Percentiles rank a stretch among this genome's conserved stretches.
Evolutionary conservation across 1,140 invertebrate genomes (phyloP).

Genomic region (Meloidogyne floridensis): DNA sequence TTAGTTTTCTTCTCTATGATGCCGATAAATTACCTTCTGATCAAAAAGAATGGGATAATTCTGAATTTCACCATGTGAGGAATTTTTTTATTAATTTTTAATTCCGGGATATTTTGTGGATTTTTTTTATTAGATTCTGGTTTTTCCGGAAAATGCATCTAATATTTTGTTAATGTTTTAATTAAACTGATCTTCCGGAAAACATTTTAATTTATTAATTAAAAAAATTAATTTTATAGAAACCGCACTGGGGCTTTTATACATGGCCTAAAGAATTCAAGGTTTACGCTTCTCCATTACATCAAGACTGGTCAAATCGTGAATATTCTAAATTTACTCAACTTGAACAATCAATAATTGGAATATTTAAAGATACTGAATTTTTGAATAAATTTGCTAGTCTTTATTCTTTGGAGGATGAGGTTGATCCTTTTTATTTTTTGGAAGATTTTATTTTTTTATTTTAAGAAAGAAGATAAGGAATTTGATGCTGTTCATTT

Average conservation of each 20-base stretch:
- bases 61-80: conserved; percentile 70
- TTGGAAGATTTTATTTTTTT: background rate
- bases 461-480: conserved; percentile 76
- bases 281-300: conserved; percentile 72
- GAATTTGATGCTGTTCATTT: conserved; percentile 76
- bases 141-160: background rate
- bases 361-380: conserved; percentile 74
- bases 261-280: conserved; percentile 76
- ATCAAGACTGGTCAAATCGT: conserved; percentile 71
- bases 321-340: conserved; percentile 21
- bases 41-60: conserved; percentile 77
- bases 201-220: too few species aligned
- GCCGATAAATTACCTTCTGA: conserved; percentile 70
- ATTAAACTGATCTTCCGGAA: background rate
- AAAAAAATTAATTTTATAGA: conserved; percentile 66
- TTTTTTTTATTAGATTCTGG: background rate
- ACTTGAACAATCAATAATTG: conserved; percentile 73
- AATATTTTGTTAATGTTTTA: background rate
- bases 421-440: background rate
- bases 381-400: conserved; percentile 76
- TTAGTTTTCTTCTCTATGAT: conserved; percentile 76
- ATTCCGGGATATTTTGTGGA: background rate
- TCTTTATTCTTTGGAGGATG: conserved; percentile 81
- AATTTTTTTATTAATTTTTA: too few species aligned
- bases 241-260: conserved; percentile 78